Base-by-base conservation (phyloP, 2,888 invertebrate species). In the Dicycla oo region DNA sequence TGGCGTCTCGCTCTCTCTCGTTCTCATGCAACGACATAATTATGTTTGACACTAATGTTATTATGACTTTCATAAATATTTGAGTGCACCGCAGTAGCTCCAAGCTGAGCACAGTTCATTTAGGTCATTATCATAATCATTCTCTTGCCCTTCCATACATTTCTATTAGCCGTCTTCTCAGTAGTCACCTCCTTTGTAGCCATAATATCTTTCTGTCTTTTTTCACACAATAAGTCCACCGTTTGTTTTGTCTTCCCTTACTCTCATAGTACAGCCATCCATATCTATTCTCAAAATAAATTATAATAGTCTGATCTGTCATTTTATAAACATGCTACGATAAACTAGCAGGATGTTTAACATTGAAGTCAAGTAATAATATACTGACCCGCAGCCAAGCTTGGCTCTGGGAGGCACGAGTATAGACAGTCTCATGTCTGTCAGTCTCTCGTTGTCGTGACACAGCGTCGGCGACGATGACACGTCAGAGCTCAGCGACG, bases 341-440 rank as follows among this genome's bases (percentile, higher is more conserved):
- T n/a, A 53, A 58, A 40, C 7, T 54, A 47, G 18, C 10, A 40
- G 23, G 45, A 40, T 71, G 58, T 74, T 78, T 58, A 53, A 43
- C 26, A 57, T 23, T 62, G 8, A 43, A 70, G 5, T 34, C 34
- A 4, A 34, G 60, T 58, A 64, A 77, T 45, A 63, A 45, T 62
- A 64, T 84, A 91, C 96, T 95, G 89, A 98, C 97, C 98, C 98
- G 93, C 98, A 98, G 38, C 98, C 99, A 66, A 98, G 96, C 89
- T 98, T 98, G 18, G 98, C 97, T 87, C 98, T 97, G 61, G 98
- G 98, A 18, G 98, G 98, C 72, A 98, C 98, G 88, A 98, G 97
- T 77, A 98, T 97, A 77, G 97, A 97, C 74, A 98, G 97, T 69
- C 97, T 96, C 80, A 98, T 96, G 90, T 98, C 98, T 65, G 95